Conservation (phyloP, 2,797 vertebrate species). For the Apogon talboti region DNA sequence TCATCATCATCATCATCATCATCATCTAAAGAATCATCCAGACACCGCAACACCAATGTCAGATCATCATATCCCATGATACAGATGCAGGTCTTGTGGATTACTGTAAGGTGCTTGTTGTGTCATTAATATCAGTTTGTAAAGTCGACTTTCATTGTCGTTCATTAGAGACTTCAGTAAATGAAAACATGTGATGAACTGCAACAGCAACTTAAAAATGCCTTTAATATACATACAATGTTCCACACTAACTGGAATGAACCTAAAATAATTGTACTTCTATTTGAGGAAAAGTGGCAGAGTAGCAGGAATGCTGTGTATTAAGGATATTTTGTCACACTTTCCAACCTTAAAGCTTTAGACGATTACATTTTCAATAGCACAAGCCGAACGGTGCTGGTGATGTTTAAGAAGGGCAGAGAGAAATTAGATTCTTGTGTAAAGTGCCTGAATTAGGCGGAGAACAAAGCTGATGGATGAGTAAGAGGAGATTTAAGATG, state of each 20-base stretch:
- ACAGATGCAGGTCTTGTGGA: no score
- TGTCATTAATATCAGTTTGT: no score
- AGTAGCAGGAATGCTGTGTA: not conserved
- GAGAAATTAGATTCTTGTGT: constrained; percentile 13
- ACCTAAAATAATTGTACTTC: not conserved
- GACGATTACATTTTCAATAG: constrained; percentile 25
- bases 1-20: no score
- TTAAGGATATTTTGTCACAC: constrained; percentile 11
- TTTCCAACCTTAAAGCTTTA: not conserved
- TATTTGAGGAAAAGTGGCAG: not conserved
- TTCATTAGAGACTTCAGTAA: no score
- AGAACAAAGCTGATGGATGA: constrained; percentile 31
- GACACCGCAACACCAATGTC: no score
- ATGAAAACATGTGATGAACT: no score
- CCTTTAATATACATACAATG: no score
- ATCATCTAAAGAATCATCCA: no score
- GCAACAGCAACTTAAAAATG: no score
- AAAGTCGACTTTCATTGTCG: no score
- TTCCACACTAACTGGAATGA: not conserved
- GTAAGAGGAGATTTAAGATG: constrained; percentile 30
- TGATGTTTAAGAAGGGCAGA: constrained; percentile 9
- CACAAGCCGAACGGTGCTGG: constrained; percentile 15
- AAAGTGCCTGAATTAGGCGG: constrained; percentile 25
- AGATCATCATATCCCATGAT: no score
- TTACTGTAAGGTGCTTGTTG: no score